phyloP scores from a whole-genome alignment of 2,113 vertebrate species.

The Peucedramus taeniatus region DNA sequence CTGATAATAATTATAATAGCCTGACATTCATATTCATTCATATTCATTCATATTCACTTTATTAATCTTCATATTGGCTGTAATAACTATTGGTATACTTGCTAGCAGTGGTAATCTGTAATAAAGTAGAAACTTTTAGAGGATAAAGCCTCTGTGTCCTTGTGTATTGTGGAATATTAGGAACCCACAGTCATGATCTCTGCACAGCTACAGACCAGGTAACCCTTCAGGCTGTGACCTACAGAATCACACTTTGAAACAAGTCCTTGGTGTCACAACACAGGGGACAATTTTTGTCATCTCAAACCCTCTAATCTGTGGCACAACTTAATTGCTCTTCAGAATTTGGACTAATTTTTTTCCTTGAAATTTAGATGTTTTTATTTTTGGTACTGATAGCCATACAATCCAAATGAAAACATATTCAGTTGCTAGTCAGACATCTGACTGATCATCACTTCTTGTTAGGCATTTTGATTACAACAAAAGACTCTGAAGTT shows the following conservation, averaged over 20 bases:
- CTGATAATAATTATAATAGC: not conserved
- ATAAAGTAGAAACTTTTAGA: not conserved
- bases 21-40: not conserved
- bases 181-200: not conserved
- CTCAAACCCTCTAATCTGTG: not conserved
- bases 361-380: not conserved
- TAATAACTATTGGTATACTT: not conserved
- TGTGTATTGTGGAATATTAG: not conserved
- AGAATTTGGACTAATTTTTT: not conserved
- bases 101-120: not conserved
- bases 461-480: not conserved
- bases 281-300: not conserved
- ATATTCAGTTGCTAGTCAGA: not conserved
- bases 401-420: not conserved
- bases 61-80: not conserved
- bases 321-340: not conserved
- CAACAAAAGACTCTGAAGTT: not conserved
- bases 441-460: not conserved
- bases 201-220: not conserved
- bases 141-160: not conserved
- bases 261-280: not conserved
- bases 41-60: not conserved
- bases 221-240: not conserved
- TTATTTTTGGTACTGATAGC: not conserved
- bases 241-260: not conserved